A percentile compares a stretch with the other conserved stretches of the same genome.
Evolutionary conservation across 2,113 vertebrate genomes (phyloP).

Genomic region (Pomatorhinus ruficollis): DNA sequence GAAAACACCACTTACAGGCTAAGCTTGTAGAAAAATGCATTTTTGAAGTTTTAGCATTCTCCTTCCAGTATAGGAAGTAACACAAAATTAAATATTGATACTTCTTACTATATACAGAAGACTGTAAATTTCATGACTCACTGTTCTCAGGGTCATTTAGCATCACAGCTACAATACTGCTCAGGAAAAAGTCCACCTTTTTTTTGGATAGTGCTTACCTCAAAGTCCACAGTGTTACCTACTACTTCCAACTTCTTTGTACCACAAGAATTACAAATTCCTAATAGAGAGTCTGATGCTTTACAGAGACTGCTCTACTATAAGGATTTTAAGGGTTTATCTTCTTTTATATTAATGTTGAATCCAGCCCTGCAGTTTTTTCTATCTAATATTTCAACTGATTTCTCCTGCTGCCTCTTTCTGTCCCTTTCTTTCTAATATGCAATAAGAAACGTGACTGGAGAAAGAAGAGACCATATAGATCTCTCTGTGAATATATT

Average conservation of each 20-base stretch:
- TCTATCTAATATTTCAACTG: neutral
- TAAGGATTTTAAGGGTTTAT: neutral
- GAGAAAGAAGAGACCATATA: neutral
- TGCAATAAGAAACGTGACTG: neutral
- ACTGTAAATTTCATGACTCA: neutral
- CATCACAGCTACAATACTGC: neutral
- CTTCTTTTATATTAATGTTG: neutral
- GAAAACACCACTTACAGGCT: neutral
- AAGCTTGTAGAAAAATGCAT: neutral
- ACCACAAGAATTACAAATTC: neutral
- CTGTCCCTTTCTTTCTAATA: neutral
- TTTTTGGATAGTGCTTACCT: neutral
- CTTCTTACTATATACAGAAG: neutral
- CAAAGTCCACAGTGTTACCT: neutral
- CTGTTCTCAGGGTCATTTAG: neutral
- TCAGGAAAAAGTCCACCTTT: neutral
- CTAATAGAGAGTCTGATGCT: neutral
- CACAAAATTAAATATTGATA: neutral
- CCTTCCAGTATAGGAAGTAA: neutral
- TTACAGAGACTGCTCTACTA: neutral
- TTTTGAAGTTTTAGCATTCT: neutral
- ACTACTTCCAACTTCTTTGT: neutral
- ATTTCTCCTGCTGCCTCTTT: neutral
- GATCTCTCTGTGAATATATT: neutral
- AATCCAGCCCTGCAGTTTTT: neutral